phyloP scores from a whole-genome alignment of 2,888 invertebrate genomes.

The Lasius fuliginosus region DNA sequence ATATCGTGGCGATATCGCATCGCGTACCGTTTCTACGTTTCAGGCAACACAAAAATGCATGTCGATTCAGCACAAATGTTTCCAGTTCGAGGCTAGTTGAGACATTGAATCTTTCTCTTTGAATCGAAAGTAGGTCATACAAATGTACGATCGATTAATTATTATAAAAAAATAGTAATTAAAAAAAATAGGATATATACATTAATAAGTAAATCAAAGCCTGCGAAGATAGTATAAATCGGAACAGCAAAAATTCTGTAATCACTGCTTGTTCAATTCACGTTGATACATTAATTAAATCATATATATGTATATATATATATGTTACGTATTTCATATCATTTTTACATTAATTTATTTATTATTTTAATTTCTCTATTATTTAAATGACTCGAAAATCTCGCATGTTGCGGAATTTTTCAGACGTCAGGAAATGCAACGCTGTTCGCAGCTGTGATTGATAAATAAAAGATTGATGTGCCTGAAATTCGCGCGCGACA shows the following conservation, averaged over 20 bases:
- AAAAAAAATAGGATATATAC: not conserved
- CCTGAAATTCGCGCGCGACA: constrained; percentile 1
- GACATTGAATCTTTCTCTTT: constrained; percentile 13
- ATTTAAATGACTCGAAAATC: not conserved
- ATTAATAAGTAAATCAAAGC: not conserved
- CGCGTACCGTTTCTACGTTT: constrained; percentile 19
- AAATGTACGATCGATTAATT: not conserved
- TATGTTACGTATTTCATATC: not conserved
- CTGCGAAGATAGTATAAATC: not conserved
- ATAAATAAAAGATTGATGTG: constrained; percentile 23
- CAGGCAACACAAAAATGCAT: constrained; percentile 12
- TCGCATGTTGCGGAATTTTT: not conserved
- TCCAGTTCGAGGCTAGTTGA: not conserved
- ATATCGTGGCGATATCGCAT: not conserved
- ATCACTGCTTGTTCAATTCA: not conserved
- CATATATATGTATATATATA: not conserved
- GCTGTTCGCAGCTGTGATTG: not conserved
- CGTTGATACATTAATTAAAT: not conserved
- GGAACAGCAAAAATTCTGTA: not conserved
- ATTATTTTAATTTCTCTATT: not conserved
- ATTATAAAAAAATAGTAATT: not conserved
- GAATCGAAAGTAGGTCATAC: not conserved
- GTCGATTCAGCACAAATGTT: constrained; percentile 28
- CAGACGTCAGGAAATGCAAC: not conserved
- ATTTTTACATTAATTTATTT: not conserved